These are phyloP conservation scores for Gymnorhina tibicen DNA, from an alignment of 2,113 vertebrate species.

Conservation along the genomic window DNA sequence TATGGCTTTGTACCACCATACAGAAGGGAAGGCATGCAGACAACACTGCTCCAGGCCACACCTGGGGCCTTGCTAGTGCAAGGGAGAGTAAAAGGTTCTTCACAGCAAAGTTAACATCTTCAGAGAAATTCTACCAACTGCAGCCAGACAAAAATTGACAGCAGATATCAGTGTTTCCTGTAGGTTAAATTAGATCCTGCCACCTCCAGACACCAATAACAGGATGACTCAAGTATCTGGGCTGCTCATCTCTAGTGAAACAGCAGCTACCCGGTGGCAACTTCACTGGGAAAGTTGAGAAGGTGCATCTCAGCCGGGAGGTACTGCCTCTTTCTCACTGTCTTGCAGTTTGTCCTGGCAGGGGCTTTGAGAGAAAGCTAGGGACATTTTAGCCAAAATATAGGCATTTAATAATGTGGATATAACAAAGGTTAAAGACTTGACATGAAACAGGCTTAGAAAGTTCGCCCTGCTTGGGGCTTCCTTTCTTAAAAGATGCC, in stretches of 20 bases:
- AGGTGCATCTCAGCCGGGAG: neutral
- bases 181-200: neutral
- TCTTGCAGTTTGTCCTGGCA: neutral
- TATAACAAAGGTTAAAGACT: neutral
- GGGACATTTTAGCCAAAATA: neutral
- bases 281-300: neutral
- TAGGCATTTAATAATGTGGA: neutral
- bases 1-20: neutral
- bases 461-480: accelerated
- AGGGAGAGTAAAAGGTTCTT: neutral
- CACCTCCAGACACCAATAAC: neutral
- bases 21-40: neutral
- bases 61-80: neutral
- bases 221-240: neutral
- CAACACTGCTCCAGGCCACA: neutral
- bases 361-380: neutral
- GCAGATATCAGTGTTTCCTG: neutral
- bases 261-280: neutral
- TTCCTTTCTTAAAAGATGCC: neutral
- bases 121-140: neutral
- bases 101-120: neutral
- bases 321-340: neutral
- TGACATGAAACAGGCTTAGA: neutral
- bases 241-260: neutral
- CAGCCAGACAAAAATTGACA: neutral